These are phyloP conservation scores for Dasysyrphus tricinctus DNA, from an alignment of 2,888 invertebrate species.

Conservation along the genomic window DNA sequence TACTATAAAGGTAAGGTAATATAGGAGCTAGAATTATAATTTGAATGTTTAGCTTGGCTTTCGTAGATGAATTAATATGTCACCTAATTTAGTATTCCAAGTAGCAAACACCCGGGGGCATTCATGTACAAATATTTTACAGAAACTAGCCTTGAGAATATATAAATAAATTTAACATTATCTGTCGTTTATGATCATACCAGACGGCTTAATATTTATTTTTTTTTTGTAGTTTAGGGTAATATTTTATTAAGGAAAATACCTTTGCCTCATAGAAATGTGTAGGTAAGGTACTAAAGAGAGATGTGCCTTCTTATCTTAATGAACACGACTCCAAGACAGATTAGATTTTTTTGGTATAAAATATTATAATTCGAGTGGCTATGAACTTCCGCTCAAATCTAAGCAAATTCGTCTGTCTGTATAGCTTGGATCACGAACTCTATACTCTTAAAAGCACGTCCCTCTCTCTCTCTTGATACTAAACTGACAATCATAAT, in stretches of 20 bases:
- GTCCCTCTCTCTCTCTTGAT: constrained; percentile 25
- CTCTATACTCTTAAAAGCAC: constrained; percentile 41
- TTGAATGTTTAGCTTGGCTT: too few relatives aligned
- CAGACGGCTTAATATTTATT: not conserved
- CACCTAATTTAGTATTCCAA: too few relatives aligned
- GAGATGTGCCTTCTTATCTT: constrained; percentile 2
- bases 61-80: too few relatives aligned
- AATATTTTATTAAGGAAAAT: not conserved
- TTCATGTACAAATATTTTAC: not conserved
- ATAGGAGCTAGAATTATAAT: too few relatives aligned
- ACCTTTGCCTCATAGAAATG: not conserved
- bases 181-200: not conserved
- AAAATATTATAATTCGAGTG: constrained; percentile 8
- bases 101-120: too few relatives aligned
- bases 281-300: not conserved
- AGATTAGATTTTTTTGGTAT: not conserved
- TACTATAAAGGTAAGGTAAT: too few relatives aligned
- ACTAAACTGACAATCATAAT: constrained; percentile 63
- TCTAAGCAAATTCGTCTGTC: constrained; percentile 7
- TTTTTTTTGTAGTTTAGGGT: not conserved
- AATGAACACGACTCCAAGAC: constrained; percentile 1
- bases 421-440: constrained; percentile 35
- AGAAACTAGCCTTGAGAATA: not conserved
- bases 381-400: not conserved
- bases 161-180: not conserved